Evolutionary conservation across 2,797 vertebrate genomes (phyloP), one percentile per base, ranked within the genome.

Genomic region (Tachyglossus aculeatus): DNA sequence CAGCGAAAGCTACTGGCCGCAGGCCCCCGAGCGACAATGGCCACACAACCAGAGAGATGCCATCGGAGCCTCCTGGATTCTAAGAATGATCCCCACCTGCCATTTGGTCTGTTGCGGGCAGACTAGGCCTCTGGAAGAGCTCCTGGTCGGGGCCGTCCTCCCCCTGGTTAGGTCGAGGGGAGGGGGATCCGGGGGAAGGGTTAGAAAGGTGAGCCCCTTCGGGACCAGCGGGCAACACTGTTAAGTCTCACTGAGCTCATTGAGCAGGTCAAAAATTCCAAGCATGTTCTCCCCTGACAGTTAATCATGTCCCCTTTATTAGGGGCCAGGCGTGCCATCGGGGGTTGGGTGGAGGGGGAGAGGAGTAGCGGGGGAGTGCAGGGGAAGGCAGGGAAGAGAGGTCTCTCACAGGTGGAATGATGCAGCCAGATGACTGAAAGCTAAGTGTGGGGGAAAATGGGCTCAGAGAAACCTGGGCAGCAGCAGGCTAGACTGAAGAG

Each of bases 251-350:
- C 65, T 15, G 38, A 78, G 77, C 80, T 81, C 80, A 44, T 25
- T 0, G 1, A 74, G 77, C 85, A 90, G 80, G 87, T 89, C 69
- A 83, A 67, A 47, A 59, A 91, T 92, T 91, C 91, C 90, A 87
- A 59, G 78, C 73, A 0, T 79, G 85, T 82, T 82, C 79, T 79
- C 77, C 1, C 18, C 34, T 86, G 89, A 86, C 86, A 91, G 79
- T 18, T 5, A 78, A 73, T 79, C 73, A 79, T 64, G 4, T 69
- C 70, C 6, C 27, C 8, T 12, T 75, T 90, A 89, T 76, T 91
- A 90, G 89, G 86, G 85, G 89, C 88, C 81, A 54, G 67, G 63
- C 52, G 62, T 40, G 65, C 77, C 67, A 63, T 34, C 5, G 18
- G 21, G 70, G 52, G 53, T 53, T 63, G 73, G 67, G 50, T 75